Evolutionary conservation across 1,140 invertebrate genomes (phyloP), one percentile per base, ranked within the genome.

Genomic region (Philopotamus ludificatus): DNA sequence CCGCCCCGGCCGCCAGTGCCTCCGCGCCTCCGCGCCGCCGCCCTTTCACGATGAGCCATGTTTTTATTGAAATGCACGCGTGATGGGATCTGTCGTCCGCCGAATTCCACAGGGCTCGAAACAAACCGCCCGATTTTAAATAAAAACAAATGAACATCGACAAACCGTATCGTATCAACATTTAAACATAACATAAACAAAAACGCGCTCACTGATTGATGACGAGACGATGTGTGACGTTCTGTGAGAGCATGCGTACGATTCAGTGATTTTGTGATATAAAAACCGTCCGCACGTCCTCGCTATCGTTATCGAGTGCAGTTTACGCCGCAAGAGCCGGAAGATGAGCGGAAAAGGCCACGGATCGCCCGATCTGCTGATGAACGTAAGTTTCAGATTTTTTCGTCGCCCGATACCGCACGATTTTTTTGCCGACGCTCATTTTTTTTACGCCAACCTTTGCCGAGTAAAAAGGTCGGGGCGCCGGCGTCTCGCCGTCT

Each of bases 331-430:
- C 18, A 53, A 22, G 23, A 22, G 50, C 20, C 1, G 1, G 53
- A 54, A 57, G 74, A 81, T 80, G 79, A 81, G 79, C 75, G 78
- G 78, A 73, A 80, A 80, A 73, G 73, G 73, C 72, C 77, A 78
- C 69, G 75, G 74, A 73, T 79, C 78, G 61, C 79, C 79, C 73
- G 79, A 81, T 75, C 77, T 79, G 73, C 78, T 81, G 75, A 81
- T 81, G 78, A 81, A 81, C 77, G 79, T 81, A 75, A 81, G 79
- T 81, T 25, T 2, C 22, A 21, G 12, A 4, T 15, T 21, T 53
- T 53, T 34, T 34, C 12, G 28, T 7, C 28, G 28, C 12, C 28
- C 28, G 12, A 7, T 34, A 34, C 4, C 12, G 28, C 12, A 34
- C n/a, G n/a, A n/a, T n/a, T 34, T 34, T 34, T 34, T 34, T 7